phyloP scores from a whole-genome alignment of 2,888 invertebrate genomes.

The Hirtodrosophila confusa region DNA sequence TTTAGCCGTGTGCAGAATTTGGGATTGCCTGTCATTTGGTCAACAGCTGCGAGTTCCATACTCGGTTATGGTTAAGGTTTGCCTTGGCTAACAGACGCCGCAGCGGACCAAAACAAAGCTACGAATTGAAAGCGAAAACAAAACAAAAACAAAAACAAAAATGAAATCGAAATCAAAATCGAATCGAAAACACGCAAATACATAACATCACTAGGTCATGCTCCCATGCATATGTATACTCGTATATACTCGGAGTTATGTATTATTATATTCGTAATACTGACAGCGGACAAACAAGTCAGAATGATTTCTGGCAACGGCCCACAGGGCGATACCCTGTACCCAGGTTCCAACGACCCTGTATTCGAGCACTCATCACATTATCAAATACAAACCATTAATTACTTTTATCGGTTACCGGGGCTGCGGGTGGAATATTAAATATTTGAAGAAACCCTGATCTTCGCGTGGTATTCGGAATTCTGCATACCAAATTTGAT shows the following conservation, averaged over 20 bases:
- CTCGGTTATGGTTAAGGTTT: slow-evolving; percentile 49
- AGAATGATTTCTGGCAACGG: not conserved
- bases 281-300: too few relatives aligned
- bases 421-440: too few relatives aligned
- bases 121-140: slow-evolving; percentile 18
- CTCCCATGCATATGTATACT: too few relatives aligned
- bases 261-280: too few relatives aligned
- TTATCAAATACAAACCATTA: too few relatives aligned
- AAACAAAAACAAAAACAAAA: slow-evolving; percentile 10
- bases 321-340: slow-evolving; percentile 15
- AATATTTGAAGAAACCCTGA: too few relatives aligned
- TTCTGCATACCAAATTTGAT: too few relatives aligned
- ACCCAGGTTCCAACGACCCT: too few relatives aligned
- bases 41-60: slow-evolving; percentile 28
- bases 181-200: slow-evolving; percentile 30
- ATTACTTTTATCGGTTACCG: too few relatives aligned
- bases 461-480: too few relatives aligned
- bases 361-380: too few relatives aligned
- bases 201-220: not conserved
- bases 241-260: too few relatives aligned
- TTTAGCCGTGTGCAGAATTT: slow-evolving; percentile 47
- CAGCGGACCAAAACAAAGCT: slow-evolving; percentile 36
- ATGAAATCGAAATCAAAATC: slow-evolving; percentile 21
- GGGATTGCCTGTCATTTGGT: slow-evolving; percentile 34
- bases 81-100: slow-evolving; percentile 60